These are phyloP conservation scores for Choloepus hoffmanni DNA, from an alignment of 2,113 vertebrate genomes.

Conservation along the genomic window DNA sequence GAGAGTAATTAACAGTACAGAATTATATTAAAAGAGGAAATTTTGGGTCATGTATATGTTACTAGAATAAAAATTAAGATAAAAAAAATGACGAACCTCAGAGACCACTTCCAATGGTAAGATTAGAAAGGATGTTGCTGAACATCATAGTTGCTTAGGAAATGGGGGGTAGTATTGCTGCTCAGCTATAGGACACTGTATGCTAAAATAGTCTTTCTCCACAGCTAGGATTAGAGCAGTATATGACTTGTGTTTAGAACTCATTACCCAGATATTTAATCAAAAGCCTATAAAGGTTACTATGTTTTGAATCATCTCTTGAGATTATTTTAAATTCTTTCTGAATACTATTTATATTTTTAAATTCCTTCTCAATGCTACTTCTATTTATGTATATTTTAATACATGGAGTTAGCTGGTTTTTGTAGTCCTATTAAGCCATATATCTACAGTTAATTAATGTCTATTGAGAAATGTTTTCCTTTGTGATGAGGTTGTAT, in stretches of 20 bases:
- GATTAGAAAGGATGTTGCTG: background rate
- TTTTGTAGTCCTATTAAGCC: background rate
- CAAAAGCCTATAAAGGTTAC: background rate
- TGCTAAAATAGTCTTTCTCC: background rate
- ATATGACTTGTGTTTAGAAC: background rate
- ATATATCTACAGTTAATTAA: background rate
- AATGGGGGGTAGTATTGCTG: background rate
- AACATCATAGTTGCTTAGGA: background rate
- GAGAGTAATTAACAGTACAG: too few relatives aligned
- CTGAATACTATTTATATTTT: too few relatives aligned
- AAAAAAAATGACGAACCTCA: background rate
- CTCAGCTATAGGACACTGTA: background rate
- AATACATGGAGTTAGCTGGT: background rate
- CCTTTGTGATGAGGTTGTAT: background rate
- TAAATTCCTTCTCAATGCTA: too few relatives aligned
- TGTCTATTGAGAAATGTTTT: background rate
- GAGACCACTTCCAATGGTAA: background rate
- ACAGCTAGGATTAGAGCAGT: background rate
- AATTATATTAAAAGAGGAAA: too few relatives aligned
- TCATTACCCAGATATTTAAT: background rate
- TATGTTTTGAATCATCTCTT: background rate
- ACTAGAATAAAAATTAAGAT: too few relatives aligned
- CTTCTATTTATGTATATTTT: background rate
- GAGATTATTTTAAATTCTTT: constrained; percentile 1
- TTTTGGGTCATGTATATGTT: too few relatives aligned